phyloP scores from a whole-genome alignment of 2,888 invertebrate species.

The Cheilosia impressa region DNA sequence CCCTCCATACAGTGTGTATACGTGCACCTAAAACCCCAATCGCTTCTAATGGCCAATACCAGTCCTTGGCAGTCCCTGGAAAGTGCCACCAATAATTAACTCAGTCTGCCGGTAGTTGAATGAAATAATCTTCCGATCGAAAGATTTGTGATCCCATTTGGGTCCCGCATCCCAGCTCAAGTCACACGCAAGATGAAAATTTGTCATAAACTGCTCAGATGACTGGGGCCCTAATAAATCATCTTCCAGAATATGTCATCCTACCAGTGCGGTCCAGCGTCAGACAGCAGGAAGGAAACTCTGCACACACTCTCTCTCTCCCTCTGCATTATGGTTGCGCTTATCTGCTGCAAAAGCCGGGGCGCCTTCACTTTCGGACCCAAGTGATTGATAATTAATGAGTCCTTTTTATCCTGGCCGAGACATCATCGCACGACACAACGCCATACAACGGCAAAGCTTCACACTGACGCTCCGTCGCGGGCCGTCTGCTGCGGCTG shows the following conservation, averaged over 20 bases:
- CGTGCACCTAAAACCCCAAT: constrained; percentile 6
- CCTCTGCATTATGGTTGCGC: not conserved
- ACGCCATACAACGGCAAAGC: constrained; percentile 18
- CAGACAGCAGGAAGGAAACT: constrained; percentile 57
- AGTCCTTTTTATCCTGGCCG: constrained; percentile 69
- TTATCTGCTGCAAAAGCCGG: constrained; percentile 38
- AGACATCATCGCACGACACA: constrained; percentile 61
- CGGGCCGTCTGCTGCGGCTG: constrained; percentile 5
- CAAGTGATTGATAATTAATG: constrained; percentile 74
- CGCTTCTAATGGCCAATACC: not conserved
- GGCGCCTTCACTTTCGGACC: constrained; percentile 52
- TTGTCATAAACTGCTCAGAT: constrained; percentile 71
- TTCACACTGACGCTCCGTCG: not conserved
- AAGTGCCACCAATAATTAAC: constrained; percentile 70
- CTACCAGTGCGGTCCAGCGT: constrained; percentile 40
- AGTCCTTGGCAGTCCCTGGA: constrained; percentile 4
- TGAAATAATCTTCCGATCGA: constrained; percentile 69
- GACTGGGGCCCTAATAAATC: constrained; percentile 59
- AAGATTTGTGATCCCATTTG: constrained; percentile 73
- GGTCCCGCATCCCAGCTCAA: constrained; percentile 15
- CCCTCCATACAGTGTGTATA: too few species aligned
- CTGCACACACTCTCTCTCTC: not conserved
- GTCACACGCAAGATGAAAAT: constrained; percentile 64
- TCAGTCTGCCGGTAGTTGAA: constrained; percentile 71
- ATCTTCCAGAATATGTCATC: constrained; percentile 57